phyloP scores from a whole-genome alignment of 2,888 invertebrate genomes.

The Orgyia antiqua region DNA sequence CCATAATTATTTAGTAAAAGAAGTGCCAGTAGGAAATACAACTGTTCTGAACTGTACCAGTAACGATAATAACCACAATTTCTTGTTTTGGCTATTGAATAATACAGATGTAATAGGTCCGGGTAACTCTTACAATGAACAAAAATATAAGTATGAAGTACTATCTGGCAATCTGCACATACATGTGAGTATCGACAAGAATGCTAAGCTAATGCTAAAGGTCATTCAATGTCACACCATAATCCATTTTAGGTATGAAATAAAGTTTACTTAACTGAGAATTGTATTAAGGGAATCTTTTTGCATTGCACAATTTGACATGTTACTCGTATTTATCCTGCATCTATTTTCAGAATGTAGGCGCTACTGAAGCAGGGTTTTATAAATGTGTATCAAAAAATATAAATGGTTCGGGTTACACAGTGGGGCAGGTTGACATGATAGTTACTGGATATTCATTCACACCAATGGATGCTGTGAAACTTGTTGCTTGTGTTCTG shows the following conservation, averaged over 20 bases:
- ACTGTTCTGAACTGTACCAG: slow-evolving; percentile 80
- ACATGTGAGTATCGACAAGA: slow-evolving; percentile 67
- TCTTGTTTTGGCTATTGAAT: slow-evolving; percentile 82
- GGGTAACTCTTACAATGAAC: slow-evolving; percentile 76
- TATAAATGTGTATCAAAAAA: slow-evolving; percentile 82
- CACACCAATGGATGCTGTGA: slow-evolving; percentile 62
- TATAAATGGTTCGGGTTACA: slow-evolving; percentile 67
- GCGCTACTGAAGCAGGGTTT: slow-evolving; percentile 79
- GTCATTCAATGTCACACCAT: slow-evolving; percentile 22
- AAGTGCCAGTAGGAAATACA: slow-evolving; percentile 78
- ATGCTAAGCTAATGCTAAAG: too few relatives aligned
- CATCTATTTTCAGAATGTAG: slow-evolving; percentile 76
- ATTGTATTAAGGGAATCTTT: too few relatives aligned
- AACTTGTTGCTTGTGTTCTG: slow-evolving; percentile 61
- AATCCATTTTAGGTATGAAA: too few relatives aligned
- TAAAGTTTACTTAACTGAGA: too few relatives aligned
- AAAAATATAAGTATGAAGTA: slow-evolving; percentile 83
- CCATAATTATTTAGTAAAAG: slow-evolving; percentile 51
- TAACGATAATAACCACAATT: slow-evolving; percentile 81
- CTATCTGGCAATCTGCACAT: slow-evolving; percentile 82
- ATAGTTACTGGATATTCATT: slow-evolving; percentile 72
- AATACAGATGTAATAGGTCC: slow-evolving; percentile 80
- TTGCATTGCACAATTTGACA: too few relatives aligned
- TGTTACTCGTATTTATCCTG: too few relatives aligned
- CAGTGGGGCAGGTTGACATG: slow-evolving; percentile 78